Base-by-base conservation (phyloP, 2,888 invertebrate species). In the Calliopum simillimum region DNA sequence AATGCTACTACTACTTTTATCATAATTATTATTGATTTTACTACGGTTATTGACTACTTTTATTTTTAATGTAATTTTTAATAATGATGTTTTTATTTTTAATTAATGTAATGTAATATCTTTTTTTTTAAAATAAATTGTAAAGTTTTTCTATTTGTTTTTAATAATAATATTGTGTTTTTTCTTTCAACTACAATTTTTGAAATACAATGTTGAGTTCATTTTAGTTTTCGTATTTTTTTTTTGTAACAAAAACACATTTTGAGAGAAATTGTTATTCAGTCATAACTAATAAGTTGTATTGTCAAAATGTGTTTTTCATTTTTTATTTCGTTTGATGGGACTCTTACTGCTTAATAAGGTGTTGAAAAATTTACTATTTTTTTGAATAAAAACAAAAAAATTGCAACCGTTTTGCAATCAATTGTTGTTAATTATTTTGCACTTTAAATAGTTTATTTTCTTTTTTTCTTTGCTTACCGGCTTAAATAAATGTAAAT, bases 101-200 rank as follows among this genome's bases (percentile, higher is more conserved):
- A 13, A 51, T 56, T 63, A 23, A n/a, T 67, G 62, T 63, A 68
- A 55, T 68, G 44, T 59, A 59, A 68, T 19, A 41, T 63, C 43
- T 59, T 53, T 59, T 33, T 53, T 61, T 23, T 55, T n/a, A 8
- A 51, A 58, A 46, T 51, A 68, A 73, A 46, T 64, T 62, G 49
- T 65, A 64, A 61, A 63, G 33, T 55, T 66, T 64, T 59, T 70
- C 62, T 61, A 68, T 56, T 23, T 70, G 55, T 69, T 25, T 65
- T 61, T 53, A 51, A 69, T 44, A 58, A 25, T 53, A 69, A 59
- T 44, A 58, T 67, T 66, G 61, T 70, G 63, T 65, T 71, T 71
- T 68, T 47, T 67, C 16, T 58, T 67, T 58, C 8, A 44, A 43
- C 46, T 66, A n/a, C n/a, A n/a, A 21, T 16, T 55, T 58, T 64